Base-by-base conservation (phyloP, 2,888 invertebrate species). In the Eudasyphora cyanicolor region DNA sequence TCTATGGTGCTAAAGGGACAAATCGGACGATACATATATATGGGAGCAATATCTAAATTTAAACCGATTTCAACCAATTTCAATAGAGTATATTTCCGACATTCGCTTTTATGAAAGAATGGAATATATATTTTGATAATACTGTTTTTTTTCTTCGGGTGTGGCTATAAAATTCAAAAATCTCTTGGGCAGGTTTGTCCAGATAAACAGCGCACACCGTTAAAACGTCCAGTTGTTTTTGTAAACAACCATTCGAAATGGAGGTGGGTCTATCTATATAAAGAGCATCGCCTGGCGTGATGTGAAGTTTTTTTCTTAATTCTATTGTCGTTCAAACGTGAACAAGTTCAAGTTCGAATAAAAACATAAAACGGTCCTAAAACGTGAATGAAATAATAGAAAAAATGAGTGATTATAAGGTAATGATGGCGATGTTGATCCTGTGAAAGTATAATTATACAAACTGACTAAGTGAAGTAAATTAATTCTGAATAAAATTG, bases 371-470 rank as follows among this genome's bases (percentile, higher is more conserved):
- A 62, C 62, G 32, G 27, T 38, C 10, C 10, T 38, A 8, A 45
- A 42, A 24, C 57, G 27, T 17, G 17, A n/a, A 17, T 57, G 2
- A 17, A 45, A 45, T 8, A 51, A 32, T 27, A 19, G 12, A 60
- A 10, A 32, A 62, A 24, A 87, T 87, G 87, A 81, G 86, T 86
- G 86, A 87, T 57, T 87, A 87, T 62, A 85, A 86, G 87, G 87
- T 87, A 86, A 85, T 2, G 45, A 1, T 1, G 10, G 10, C 10
- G 8, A 38, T 2, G 14, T 12, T 45, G n/a, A 60, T 60, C 60
- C 60, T 60, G 29, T 60, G 60, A 29, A n/a, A 29, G n/a, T n/a
- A n/a, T n/a, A n/a, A n/a, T 0, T n/a, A 45, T 32, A 8, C 32
- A 32, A 32, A 8, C 32, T 4, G 8, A 32, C 8, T 21, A 17